Conservation (phyloP, 2,113 vertebrate genomes). For the Equus przewalskii region DNA sequence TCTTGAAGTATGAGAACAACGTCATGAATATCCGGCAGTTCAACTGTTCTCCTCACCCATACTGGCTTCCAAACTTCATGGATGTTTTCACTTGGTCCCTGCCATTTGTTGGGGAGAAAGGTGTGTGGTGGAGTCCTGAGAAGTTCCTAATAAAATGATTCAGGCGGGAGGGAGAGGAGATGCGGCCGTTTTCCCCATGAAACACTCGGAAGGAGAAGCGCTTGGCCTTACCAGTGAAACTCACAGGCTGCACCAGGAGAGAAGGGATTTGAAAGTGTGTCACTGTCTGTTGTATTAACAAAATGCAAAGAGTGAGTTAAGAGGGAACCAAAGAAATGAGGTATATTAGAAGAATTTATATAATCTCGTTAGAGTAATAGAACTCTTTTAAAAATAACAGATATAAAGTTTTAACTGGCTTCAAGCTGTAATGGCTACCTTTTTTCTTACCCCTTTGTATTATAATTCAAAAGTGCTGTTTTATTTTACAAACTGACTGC, state of each 20-base stretch:
- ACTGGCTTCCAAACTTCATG: constrained; percentile 99
- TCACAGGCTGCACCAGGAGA: neutral
- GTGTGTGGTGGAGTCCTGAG: constrained; percentile 83
- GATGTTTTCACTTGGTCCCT: constrained; percentile 99
- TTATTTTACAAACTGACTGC: constrained; percentile 11
- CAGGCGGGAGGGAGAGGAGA: neutral
- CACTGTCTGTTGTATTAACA: neutral
- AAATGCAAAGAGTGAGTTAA: neutral
- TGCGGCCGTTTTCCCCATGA: neutral
- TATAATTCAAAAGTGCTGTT: neutral
- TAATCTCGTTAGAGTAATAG: neutral
- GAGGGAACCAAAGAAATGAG: neutral
- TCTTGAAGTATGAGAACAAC: constrained; percentile 99
- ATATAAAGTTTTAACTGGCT: neutral
- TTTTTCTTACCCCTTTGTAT: neutral
- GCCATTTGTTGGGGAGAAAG: constrained; percentile 98
- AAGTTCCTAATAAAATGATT: neutral
- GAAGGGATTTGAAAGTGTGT: neutral
- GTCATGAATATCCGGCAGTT: constrained; percentile 99
- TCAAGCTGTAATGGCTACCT: neutral
- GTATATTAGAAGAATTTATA: neutral
- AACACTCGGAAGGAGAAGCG: neutral
- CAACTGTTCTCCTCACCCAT: constrained; percentile 98
- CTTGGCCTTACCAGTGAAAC: neutral
- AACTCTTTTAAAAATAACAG: neutral